A percentile compares a stretch with the other conserved stretches of the same genome.
Evolutionary conservation across 1,140 invertebrate species (phyloP).

Genomic region (Chironomus striatipennis): DNA sequence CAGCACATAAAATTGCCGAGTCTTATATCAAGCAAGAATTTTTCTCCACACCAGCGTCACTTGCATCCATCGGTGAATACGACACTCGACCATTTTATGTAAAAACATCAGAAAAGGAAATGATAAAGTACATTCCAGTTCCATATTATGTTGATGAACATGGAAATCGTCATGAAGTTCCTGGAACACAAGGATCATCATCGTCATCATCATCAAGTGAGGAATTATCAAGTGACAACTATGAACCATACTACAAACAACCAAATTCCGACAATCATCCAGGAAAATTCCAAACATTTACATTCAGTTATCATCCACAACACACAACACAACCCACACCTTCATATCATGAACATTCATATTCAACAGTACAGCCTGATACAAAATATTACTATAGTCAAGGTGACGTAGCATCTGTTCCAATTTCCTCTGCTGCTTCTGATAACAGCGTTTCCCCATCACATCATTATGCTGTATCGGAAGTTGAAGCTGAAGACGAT

Average conservation of each 20-base stretch:
- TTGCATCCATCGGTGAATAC: background rate
- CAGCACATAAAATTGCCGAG: slow-evolving; percentile 1
- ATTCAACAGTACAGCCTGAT: background rate
- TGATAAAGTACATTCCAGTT: slow-evolving; percentile 17
- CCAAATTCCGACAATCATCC: background rate
- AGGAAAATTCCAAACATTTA: background rate
- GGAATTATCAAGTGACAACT: background rate
- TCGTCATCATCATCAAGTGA: background rate
- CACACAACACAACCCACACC: background rate
- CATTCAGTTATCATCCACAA: slow-evolving; percentile 7
- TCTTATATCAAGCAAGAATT: slow-evolving; percentile 18
- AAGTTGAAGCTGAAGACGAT: background rate
- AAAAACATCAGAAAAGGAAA: slow-evolving; percentile 4
- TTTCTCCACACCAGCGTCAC: background rate
- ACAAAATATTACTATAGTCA: slow-evolving; percentile 13
- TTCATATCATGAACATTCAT: background rate
- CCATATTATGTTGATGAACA: slow-evolving; percentile 15
- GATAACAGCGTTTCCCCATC: background rate
- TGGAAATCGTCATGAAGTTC: background rate
- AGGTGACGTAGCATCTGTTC: background rate
- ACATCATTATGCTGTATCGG: background rate
- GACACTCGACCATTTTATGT: slow-evolving; percentile 2
- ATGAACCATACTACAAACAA: background rate
- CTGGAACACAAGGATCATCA: background rate
- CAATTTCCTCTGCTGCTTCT: background rate